Evolutionary conservation across 1,140 invertebrate genomes (phyloP), one percentile per base, ranked within the genome.

Genomic region (Plectrocnemia conspersa): DNA sequence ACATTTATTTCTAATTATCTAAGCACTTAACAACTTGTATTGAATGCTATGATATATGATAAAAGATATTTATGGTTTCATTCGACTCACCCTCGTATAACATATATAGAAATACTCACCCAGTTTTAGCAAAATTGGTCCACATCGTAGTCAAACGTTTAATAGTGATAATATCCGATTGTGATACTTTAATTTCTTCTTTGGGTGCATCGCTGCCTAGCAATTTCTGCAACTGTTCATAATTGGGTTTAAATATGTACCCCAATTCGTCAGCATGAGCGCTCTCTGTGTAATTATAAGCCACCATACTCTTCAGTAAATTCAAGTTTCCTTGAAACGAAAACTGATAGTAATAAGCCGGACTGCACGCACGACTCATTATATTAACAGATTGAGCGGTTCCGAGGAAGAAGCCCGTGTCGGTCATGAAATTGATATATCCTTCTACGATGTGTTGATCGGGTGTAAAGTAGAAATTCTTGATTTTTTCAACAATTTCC

Each of bases 101-200:
- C n/a, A n/a, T n/a, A n/a, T n/a, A n/a, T n/a, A n/a, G n/a, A n/a
- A n/a, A 18, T 7, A 57, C 40, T 13, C 22, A 60, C 58, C 58
- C 54, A 23, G 9, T 45, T 33, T 60, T 60, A 5, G 54, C 58
- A 33, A 60, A 60, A 45, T 60, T 38, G 11, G 58, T 56, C 58
- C 58, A 60, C 58, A 60, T 56, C 40, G 32, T 19, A 9, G 52
- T 27, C 15, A 60, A 16, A 6, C 46, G 35, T 29, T 56, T 38
- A 35, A 44, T 50, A 29, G 32, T 46, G 2, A 55, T 7, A 13
- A 24, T 15, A 45, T 60, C 58, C 4, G 48, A 5, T 16, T 49
- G 24, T 10, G 3, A 2, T 21, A 24, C n/a, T 10, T 1, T 24
- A 2, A 27, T 48, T 3, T 18, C 11, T 5, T n/a, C n/a, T n/a